A percentile compares a stretch with the other conserved stretches of the same genome.
Evolutionary conservation across 2,888 invertebrate species (phyloP).

Genomic region (Synanthedon andrenaeformis): DNA sequence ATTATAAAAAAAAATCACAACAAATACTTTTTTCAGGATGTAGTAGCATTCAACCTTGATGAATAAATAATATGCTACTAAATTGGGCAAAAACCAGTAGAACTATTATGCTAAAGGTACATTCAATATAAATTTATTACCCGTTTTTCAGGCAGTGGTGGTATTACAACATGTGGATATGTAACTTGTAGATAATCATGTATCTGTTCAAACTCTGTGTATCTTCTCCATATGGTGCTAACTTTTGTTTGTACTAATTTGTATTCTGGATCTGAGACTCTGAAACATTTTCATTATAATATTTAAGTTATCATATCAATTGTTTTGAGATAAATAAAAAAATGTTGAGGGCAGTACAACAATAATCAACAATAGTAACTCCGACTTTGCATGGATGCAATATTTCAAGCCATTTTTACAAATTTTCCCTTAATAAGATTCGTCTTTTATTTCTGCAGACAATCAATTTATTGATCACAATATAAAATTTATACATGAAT

Average conservation of each 20-base stretch:
- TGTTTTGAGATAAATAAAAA: background rate
- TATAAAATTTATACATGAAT: too few relatives aligned
- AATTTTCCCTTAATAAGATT: too few relatives aligned
- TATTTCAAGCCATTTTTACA: too few relatives aligned
- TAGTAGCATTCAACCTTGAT: background rate
- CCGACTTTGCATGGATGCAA: too few relatives aligned
- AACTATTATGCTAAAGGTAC: too few relatives aligned
- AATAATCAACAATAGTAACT: too few relatives aligned
- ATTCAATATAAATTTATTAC: conserved; percentile 21
- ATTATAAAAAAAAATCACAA: too few relatives aligned
- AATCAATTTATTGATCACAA: too few relatives aligned
- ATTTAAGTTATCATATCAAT: background rate
- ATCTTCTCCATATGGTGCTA: conserved; percentile 81
- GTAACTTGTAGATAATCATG: conserved; percentile 80
- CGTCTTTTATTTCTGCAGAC: too few relatives aligned
- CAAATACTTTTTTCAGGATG: background rate
- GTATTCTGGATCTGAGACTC: conserved; percentile 75
- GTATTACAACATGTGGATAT: conserved; percentile 84
- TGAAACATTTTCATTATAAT: conserved; percentile 30
- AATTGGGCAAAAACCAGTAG: background rate
- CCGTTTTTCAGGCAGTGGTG: conserved; percentile 85
- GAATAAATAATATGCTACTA: background rate
- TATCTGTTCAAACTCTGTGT: conserved; percentile 87
- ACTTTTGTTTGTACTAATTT: conserved; percentile 72
- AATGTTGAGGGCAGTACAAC: too few relatives aligned